These are phyloP conservation scores for Drosophila rubida DNA, from an alignment of 2,888 invertebrate species.

Conservation along the genomic window DNA sequence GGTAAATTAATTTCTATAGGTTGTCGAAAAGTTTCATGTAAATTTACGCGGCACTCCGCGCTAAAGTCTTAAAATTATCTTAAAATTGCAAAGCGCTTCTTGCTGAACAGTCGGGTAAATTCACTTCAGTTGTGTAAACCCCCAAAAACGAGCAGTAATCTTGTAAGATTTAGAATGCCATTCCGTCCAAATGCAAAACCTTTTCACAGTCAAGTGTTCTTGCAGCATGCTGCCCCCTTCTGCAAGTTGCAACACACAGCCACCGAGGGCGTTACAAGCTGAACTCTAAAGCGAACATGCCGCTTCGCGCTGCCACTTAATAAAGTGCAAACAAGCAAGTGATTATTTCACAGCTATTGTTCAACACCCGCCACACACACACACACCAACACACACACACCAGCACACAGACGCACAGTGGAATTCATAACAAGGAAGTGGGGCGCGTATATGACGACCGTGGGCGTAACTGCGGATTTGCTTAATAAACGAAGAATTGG, in stretches of 20 bases:
- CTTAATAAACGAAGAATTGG: slow-evolving; percentile 68
- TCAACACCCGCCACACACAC: slow-evolving; percentile 45
- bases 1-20: no score
- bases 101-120: not conserved
- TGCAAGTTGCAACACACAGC: not conserved
- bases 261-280: slow-evolving; percentile 29
- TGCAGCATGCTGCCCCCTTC: not conserved
- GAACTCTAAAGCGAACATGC: slow-evolving; percentile 25
- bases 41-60: not conserved
- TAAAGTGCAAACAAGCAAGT: slow-evolving; percentile 78
- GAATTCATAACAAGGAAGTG: slow-evolving; percentile 20
- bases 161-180: not conserved
- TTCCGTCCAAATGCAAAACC: not conserved
- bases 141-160: not conserved
- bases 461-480: slow-evolving; percentile 64
- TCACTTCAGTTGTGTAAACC: no score
- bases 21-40: not conserved
- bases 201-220: not conserved
- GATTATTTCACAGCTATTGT: slow-evolving; percentile 78
- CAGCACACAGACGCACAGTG: slow-evolving; percentile 1
- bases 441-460: slow-evolving; percentile 24
- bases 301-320: slow-evolving; percentile 51
- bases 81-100: not conserved
- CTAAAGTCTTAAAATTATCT: not conserved
- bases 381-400: slow-evolving; percentile 6